Percentiles rank a stretch among this genome's conserved stretches.
phyloP scores from a whole-genome alignment of 2,113 vertebrate species.

The Lanius collurio region DNA sequence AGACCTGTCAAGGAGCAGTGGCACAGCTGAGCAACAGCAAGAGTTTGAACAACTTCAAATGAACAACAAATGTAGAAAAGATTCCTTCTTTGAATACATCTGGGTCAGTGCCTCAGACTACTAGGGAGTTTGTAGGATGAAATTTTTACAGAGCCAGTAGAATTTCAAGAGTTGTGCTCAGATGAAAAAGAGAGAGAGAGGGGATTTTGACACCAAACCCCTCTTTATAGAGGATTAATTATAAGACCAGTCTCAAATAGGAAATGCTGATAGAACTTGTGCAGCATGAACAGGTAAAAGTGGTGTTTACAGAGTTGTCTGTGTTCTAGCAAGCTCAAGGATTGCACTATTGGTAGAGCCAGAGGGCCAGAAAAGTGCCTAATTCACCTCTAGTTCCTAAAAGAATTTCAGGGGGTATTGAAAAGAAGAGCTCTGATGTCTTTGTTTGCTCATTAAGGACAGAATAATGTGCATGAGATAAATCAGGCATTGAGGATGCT shows the following conservation, averaged over 20 bases:
- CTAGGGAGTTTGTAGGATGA: background rate
- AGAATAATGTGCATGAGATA: background rate
- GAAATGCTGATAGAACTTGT: background rate
- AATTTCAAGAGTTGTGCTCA: background rate
- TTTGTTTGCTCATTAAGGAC: background rate
- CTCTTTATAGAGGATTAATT: background rate
- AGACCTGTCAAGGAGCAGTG: background rate
- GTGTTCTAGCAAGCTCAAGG: background rate
- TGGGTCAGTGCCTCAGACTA: background rate
- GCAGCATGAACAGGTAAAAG: background rate
- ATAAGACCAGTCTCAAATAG: background rate
- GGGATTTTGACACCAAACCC: background rate
- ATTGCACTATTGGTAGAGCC: background rate
- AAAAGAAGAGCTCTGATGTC: background rate
- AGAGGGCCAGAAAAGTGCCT: background rate
- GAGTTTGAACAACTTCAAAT: background rate
- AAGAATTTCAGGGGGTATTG: background rate
- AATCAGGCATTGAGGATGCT: background rate
- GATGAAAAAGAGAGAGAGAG: background rate
- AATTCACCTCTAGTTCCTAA: background rate
- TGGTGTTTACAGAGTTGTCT: background rate
- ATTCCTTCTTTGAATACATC: background rate
- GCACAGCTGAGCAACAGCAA: background rate
- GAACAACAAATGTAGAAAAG: background rate
- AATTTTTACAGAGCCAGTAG: background rate